Conservation (phyloP, 2,888 invertebrate genomes). For the Caenorhabditis virilis region DNA sequence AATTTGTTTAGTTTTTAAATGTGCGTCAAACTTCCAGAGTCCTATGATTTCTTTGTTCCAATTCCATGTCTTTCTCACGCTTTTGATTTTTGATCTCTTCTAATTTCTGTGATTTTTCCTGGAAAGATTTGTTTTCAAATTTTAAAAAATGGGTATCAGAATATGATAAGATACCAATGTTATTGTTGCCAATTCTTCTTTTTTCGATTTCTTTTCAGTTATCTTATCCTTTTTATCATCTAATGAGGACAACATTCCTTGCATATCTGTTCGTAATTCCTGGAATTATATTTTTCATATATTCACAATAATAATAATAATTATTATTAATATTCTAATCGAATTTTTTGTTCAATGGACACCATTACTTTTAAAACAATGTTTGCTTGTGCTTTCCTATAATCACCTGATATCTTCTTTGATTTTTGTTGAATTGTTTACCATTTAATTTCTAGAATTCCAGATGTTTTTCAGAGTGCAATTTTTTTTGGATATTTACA, state of each 20-base stretch:
- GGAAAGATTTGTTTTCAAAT: conserved; percentile 15
- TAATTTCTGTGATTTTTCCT: conserved; percentile 11
- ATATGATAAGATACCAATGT: conserved; percentile 12
- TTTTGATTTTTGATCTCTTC: background rate
- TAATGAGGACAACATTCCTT: conserved; percentile 23
- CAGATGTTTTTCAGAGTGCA: too few species aligned
- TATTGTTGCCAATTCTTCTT: conserved; percentile 10
- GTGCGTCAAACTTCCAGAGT: conserved; percentile 4
- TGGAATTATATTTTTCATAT: too few species aligned
- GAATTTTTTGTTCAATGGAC: too few species aligned
- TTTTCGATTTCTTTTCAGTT: conserved; percentile 15
- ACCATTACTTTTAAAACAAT: too few species aligned
- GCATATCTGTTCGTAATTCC: conserved; percentile 27
- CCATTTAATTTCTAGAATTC: too few species aligned
- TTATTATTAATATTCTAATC: too few species aligned
- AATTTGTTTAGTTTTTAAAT: background rate
- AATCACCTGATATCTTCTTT: too few species aligned
- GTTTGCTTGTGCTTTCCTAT: too few species aligned
- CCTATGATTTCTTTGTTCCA: conserved; percentile 9
- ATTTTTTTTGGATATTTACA: too few species aligned
- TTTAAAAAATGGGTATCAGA: conserved; percentile 5
- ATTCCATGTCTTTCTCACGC: background rate
- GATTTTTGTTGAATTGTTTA: too few species aligned
- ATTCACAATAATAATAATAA: too few species aligned
- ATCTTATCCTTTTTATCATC: conserved; percentile 33